Conservation (phyloP, 2,113 vertebrate species). For the Myanophis thanlyinensis region DNA sequence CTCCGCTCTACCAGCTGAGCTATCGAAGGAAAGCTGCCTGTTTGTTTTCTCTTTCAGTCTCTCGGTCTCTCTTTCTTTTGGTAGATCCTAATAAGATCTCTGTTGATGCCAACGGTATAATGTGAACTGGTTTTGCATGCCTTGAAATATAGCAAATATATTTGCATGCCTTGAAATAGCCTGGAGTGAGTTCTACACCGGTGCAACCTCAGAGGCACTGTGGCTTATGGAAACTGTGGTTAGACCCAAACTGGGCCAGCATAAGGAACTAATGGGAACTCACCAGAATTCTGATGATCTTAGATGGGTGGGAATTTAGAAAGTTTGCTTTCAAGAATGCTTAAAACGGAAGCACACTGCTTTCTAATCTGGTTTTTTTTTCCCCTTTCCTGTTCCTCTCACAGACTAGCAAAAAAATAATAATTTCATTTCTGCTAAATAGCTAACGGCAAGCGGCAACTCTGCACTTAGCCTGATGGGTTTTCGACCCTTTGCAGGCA, state of each 20-base stretch:
- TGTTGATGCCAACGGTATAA: not conserved
- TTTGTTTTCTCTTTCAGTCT: not conserved
- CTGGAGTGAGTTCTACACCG: not conserved
- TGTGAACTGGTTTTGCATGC: not conserved
- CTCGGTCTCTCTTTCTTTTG: too few relatives aligned
- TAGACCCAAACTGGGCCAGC: not conserved
- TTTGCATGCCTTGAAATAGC: not conserved
- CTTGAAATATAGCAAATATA: too few relatives aligned
- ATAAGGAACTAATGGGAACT: not conserved
- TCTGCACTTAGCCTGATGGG: not conserved
- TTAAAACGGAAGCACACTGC: not conserved
- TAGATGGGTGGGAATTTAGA: not conserved
- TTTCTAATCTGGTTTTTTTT: not conserved
- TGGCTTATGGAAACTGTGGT: not conserved
- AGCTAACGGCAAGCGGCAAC: not conserved
- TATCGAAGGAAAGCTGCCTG: conserved; percentile 71
- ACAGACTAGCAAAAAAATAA: not conserved
- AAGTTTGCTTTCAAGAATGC: not conserved
- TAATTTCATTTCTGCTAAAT: not conserved
- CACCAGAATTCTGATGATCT: not conserved
- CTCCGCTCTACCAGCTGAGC: conserved; percentile 85
- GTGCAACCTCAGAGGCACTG: not conserved
- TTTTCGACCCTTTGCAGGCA: not conserved
- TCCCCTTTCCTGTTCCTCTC: not conserved
- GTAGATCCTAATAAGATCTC: not conserved